Base-by-base conservation (phyloP, 2,113 vertebrate species). In the Galeopterus variegatus region DNA sequence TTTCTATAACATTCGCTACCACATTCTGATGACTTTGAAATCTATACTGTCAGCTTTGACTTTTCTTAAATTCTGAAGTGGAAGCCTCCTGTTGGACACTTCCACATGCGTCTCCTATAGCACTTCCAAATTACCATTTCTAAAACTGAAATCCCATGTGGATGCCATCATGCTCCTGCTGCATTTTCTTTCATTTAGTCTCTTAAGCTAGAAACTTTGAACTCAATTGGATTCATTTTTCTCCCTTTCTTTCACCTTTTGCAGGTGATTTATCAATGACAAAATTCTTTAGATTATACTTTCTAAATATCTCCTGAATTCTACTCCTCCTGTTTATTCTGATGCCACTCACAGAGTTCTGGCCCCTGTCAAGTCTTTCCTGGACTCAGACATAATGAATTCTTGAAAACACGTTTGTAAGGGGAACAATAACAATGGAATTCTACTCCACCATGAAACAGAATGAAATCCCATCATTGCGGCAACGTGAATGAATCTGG, bases 381-480 rank as follows among this genome's bases (percentile, higher is more conserved):
- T 65, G 14, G 56, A 62, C 7, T 69, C 23, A 90, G 31, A 31
- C 13, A 19, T 79, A 76, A 82, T 56, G 5, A 64, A 67, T 81
- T 56, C 13, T 69, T 93, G 64, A 90, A 96, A 82, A 75, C 21
- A 50, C 70, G 31, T 89, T 91, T 85, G 24, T 58, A 26, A 89
- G 33, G 28, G 31, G 21, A 75, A 72, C 41, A 50, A 12, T 60
- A 60, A 41, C 41, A 41, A 41, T 41, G 41, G 41, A 4, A 41
- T 41, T 41, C 41, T 41, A 41, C 41, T 41, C 41, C 41, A 4
- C 41, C 41, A 41, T 41, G 41, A 41, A 41, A 41, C 41, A 41
- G 41, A 41, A 41, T 41, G 41, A 4, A 41, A 41, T 41, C 41
- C 41, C 4, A 4, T 41, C 41, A 41, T 41, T 41, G 41, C 41